Conservation (phyloP, 2,113 vertebrate genomes). For the Brachyhypopomus gauderio region DNA sequence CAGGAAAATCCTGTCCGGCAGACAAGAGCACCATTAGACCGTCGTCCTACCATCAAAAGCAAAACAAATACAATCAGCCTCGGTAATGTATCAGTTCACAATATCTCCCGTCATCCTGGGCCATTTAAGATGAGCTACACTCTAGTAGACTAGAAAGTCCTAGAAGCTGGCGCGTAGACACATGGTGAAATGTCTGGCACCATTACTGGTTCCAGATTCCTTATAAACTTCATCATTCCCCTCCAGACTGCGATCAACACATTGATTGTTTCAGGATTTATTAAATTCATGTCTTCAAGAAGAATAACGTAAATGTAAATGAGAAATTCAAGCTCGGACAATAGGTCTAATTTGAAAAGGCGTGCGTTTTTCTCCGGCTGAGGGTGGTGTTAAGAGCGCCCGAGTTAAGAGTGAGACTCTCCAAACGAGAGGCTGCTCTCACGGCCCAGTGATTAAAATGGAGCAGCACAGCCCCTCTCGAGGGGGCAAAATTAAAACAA, state of each 20-base stretch:
- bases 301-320: constrained; percentile 30
- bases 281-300: constrained; percentile 39
- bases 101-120: neutral
- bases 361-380: constrained; percentile 54
- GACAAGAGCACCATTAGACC: too few species aligned
- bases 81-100: neutral
- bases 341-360: constrained; percentile 55
- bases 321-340: constrained; percentile 43
- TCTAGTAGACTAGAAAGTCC: neutral
- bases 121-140: neutral
- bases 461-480: constrained; percentile 65
- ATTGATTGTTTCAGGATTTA: constrained; percentile 40
- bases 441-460: constrained; percentile 73
- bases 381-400: constrained; percentile 66
- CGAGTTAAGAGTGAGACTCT: constrained; percentile 71
- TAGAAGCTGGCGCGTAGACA: neutral
- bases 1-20: too few species aligned
- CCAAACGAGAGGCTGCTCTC: constrained; percentile 70
- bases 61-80: too few species aligned
- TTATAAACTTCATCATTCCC: constrained; percentile 20
- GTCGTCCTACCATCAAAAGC: too few species aligned
- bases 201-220: neutral
- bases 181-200: constrained; percentile 15
- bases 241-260: neutral
- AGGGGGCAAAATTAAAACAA: constrained; percentile 78